Percentiles rank a stretch among this genome's conserved stretches.
Conservation (phyloP, 2,113 vertebrate genomes). For the Microtus ochrogaster region DNA sequence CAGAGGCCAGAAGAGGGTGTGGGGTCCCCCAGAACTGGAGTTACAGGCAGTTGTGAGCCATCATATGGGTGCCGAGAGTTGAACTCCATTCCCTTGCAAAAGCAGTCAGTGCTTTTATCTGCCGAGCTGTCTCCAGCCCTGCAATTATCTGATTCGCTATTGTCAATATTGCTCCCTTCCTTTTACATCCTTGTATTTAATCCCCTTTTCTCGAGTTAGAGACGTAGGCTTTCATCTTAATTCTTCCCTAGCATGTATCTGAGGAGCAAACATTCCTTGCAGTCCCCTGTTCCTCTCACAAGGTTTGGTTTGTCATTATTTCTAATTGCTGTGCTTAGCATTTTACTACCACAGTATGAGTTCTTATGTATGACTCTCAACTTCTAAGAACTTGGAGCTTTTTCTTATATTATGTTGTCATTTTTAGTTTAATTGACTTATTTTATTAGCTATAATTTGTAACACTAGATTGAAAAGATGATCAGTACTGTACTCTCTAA, state of each 20-base stretch:
- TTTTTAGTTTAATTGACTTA: too few relatives aligned
- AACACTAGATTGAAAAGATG: too few relatives aligned
- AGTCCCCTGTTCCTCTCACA: background rate
- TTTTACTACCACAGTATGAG: background rate
- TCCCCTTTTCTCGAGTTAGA: background rate
- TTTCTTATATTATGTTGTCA: background rate
- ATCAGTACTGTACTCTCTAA: too few relatives aligned
- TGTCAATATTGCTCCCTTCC: background rate
- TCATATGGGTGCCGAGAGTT: background rate
- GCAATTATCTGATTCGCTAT: background rate
- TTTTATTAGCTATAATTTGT: too few relatives aligned
- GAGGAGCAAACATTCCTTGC: background rate
- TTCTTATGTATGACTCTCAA: background rate
- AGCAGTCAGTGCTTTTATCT: background rate
- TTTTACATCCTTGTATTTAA: background rate
- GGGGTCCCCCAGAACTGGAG: background rate
- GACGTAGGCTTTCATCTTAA: background rate
- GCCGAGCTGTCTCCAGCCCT: background rate
- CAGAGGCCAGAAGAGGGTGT: background rate
- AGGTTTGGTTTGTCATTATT: background rate
- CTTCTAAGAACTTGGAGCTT: too few relatives aligned
- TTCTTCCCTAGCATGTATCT: background rate
- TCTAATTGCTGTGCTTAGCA: background rate
- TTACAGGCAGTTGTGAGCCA: too few relatives aligned
- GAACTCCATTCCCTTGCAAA: background rate